phyloP scores from a whole-genome alignment of 2,113 vertebrate genomes.

The Rostratula benghalensis region DNA sequence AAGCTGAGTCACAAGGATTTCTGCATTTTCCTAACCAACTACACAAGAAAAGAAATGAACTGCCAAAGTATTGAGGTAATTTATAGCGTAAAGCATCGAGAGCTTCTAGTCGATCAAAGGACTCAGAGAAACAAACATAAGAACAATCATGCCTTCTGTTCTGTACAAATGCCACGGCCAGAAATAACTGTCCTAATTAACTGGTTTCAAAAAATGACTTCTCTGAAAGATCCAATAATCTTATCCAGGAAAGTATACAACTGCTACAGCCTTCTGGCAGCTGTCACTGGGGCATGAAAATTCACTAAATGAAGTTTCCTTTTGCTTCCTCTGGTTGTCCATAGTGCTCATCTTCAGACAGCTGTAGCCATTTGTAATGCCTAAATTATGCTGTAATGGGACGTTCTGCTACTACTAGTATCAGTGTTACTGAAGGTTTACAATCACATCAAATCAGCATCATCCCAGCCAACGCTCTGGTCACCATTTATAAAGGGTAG shows the following conservation, averaged over 20 bases:
- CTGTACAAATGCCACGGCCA: slow-evolving; percentile 68
- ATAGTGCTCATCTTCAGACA: slow-evolving; percentile 28
- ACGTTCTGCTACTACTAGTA: not conserved
- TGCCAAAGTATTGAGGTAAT: slow-evolving; percentile 53
- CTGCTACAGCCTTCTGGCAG: slow-evolving; percentile 53
- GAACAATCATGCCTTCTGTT: slow-evolving; percentile 67
- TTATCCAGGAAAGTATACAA: slow-evolving; percentile 48
- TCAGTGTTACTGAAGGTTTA: not conserved
- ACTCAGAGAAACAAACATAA: slow-evolving; percentile 65
- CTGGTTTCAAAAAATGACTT: slow-evolving; percentile 55
- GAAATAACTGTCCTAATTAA: slow-evolving; percentile 76
- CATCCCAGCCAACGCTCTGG: not conserved
- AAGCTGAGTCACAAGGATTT: slow-evolving; percentile 56
- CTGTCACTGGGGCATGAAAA: slow-evolving; percentile 54
- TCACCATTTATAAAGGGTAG: not conserved
- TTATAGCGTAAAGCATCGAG: slow-evolving; percentile 66
- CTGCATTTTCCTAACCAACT: slow-evolving; percentile 42
- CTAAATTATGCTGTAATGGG: not conserved
- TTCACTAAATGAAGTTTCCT: slow-evolving; percentile 14
- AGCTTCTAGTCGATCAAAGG: slow-evolving; percentile 70
- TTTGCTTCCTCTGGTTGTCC: not conserved
- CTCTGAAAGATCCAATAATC: slow-evolving; percentile 47
- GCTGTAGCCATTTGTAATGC: slow-evolving; percentile 9
- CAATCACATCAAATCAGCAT: not conserved
- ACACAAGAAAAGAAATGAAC: slow-evolving; percentile 53